Evolutionary conservation across 2,113 vertebrate genomes (phyloP).

Genomic region (Mesoclemmys tuberculata): DNA sequence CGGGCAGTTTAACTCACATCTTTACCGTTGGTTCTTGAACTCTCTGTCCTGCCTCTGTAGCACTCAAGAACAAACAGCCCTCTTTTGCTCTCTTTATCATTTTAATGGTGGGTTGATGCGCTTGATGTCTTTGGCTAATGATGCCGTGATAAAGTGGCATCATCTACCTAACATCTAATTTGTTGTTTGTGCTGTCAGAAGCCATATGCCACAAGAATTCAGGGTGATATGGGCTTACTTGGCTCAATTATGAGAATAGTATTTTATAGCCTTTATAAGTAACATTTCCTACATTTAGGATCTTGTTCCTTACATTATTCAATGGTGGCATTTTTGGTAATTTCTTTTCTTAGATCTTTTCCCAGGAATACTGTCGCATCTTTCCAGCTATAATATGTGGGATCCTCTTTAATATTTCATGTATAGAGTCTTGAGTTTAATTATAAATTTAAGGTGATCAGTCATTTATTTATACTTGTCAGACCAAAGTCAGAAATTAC

Average conservation of each 20-base stretch:
- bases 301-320: background rate
- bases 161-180: background rate
- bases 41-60: background rate
- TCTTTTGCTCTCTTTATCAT: background rate
- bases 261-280: background rate
- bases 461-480: conserved; percentile 5
- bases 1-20: background rate
- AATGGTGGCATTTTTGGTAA: background rate
- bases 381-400: background rate
- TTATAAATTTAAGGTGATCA: background rate
- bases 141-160: background rate
- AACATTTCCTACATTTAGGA: background rate
- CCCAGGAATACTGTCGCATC: background rate
- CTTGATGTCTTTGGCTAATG: background rate
- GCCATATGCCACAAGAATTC: background rate
- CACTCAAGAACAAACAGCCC: background rate
- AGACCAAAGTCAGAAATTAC: background rate
- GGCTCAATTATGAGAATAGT: background rate
- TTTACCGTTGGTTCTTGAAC: background rate
- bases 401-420: conserved; percentile 13
- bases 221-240: background rate
- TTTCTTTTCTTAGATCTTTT: background rate
- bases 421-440: conserved; percentile 1
- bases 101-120: background rate
- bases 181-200: background rate